Evolutionary conservation across 92 coral and sea anemone genomes (phyloP).

Genomic region (Bergia puertoricense): DNA sequence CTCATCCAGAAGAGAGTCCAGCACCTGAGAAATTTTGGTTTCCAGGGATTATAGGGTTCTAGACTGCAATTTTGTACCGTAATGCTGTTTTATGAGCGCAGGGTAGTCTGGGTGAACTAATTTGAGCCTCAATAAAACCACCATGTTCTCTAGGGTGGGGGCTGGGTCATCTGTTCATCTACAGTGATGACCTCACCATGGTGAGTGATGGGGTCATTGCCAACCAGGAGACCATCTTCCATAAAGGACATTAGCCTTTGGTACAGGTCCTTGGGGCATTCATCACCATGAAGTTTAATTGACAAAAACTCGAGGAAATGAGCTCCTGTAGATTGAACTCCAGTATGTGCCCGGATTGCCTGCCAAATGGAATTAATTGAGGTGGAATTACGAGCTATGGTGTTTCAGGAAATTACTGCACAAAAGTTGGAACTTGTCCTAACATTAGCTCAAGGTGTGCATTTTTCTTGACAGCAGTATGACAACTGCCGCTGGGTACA

Average conservation of each 20-base stretch:
- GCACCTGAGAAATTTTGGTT: conserved; percentile 53
- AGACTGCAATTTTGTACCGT: too few relatives aligned
- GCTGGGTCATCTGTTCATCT: conserved; percentile 62
- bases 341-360: conserved; percentile 43
- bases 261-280: conserved; percentile 47
- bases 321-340: conserved; percentile 55
- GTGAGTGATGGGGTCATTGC: conserved; percentile 50
- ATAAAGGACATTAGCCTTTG: conserved; percentile 40
- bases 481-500: too few relatives aligned
- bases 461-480: too few relatives aligned
- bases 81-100: too few relatives aligned
- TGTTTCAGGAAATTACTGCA: too few relatives aligned
- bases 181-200: conserved; percentile 47
- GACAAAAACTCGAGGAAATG: conserved; percentile 51
- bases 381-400: neutral
- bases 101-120: neutral
- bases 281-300: conserved; percentile 49
- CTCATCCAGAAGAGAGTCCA: conserved; percentile 58
- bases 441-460: too few relatives aligned
- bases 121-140: conserved; percentile 33
- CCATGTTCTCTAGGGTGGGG: conserved; percentile 54
- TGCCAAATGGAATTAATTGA: conserved; percentile 53
- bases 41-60: conserved; percentile 53
- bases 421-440: too few relatives aligned
- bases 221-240: conserved; percentile 43